Evolutionary conservation across 2,797 vertebrate species (phyloP), one percentile per base, ranked within the genome.

Genomic region (Adrianichthys oophorus): DNA sequence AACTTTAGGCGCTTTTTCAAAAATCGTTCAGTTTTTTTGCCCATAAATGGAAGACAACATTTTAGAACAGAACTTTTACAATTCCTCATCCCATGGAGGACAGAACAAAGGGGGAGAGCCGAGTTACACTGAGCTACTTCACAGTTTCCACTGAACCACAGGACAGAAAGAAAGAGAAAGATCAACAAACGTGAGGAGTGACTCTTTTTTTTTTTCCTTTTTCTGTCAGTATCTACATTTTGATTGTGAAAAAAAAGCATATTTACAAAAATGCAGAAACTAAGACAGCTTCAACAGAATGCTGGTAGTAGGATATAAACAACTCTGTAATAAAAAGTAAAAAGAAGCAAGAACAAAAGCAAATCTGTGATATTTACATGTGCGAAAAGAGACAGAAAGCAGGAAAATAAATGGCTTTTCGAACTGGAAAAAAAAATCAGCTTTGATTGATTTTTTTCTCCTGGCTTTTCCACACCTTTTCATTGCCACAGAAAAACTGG

Each of bases 281-380:
- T 72, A 77, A 80, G 72, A 81, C 67, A 15, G 67, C 62, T 71
- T 63, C 57, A 41, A 76, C 75, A 52, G 55, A 69, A 82, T 70
- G 80, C 69, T 67, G 72, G 70, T 68, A 57, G 55, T 65, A 48
- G 71, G 68, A 76, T 82, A 87, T 80, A 76, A 85, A 85, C 78
- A 76, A 76, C 82, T 87, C 73, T 83, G 74, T 80, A 71, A 78
- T 74, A 80, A 86, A 84, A 82, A 78, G 56, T 68, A 77, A 72
- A 76, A 84, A 83, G 62, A 75, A 65, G 56, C 66, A 46, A 54
- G 87, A 78, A 80, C 10, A 32, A 32, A 29, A 32, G 12, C 10
- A 37, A 81, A 78, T 76, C 57, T 56, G 85, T 82, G 77, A 80
- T 89, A 90, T 87, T 88, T 87, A 89, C 88, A 90, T 21, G 83